Base-by-base conservation (phyloP, 1,140 invertebrate species). In the Brachionus manjavacas region DNA sequence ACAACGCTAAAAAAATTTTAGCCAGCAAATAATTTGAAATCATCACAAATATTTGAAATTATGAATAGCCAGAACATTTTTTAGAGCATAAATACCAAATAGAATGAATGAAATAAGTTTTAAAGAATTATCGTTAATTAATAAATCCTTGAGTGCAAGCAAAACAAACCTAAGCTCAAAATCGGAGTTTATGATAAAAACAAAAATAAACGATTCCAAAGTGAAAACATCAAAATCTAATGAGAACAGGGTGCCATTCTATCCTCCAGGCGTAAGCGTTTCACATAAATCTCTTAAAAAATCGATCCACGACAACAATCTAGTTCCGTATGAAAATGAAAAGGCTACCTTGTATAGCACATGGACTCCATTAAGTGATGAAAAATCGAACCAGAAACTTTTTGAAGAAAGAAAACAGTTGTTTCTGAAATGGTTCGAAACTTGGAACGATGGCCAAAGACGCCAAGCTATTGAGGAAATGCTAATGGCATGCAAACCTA, bases 301-400 rank as follows among this genome's bases (percentile, higher is more conserved):
- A 68, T 23, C 49, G 7, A 25, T 81, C n/a, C 52, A 9, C 6
- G 79, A 81, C 4, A 81, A 23, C 20, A 81, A 81, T 81, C 28
- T 81, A 39, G 41, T 81, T 16, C 52, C 79, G 2, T 81, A 81
- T 46, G 79, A 81, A 14, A 81, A 81, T 64, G 79, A 81, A 68
- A 60, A 64, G 23, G 1, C 79, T 23, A 81, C 79, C 20, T 81
- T 84, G 64, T 70, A 84, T 16, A 84, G 81, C 39, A 84, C 81
- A 52, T 84, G 81, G 81, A 84, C 81, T 28, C 81, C 81, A n/a
- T 84, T 84, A 25, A 72, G 60, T 55, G 66, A 84, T 84, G 81
- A 84, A 60, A 84, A 55, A 28, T 84, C 60, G n/a, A 84, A 84
- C 28, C n/a, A 70, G 25, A 84, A 84, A 28, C 41, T 84, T 20